Base-by-base conservation (phyloP, 64 coral and sea anemone species). In the Hydrozoanthus tunicans region DNA sequence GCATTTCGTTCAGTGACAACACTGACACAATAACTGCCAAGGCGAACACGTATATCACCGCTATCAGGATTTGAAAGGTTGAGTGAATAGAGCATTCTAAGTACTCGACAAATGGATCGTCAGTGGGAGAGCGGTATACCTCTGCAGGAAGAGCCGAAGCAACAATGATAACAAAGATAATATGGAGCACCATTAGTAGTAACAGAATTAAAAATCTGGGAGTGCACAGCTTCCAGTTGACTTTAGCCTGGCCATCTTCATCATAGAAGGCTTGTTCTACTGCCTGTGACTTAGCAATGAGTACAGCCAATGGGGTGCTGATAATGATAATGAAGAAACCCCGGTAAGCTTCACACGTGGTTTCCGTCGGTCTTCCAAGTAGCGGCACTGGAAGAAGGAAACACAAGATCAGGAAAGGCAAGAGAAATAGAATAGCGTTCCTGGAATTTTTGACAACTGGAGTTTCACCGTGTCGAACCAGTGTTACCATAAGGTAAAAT, bases 71-170 rank as follows among this genome's bases (percentile, higher is more conserved):
- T 59, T 95, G 91, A 63, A 85, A 93, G 6, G 89, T 81, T 6
- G 89, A 92, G 79, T 99, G 97, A 53, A 81, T 79, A 15, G 94
- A 91, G 74, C 97, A 99, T 73, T 99, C 97, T 58, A 99, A 85
- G 85, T 95, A 99, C 25, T 95, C 92, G 0, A 93, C 91, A 58
- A 93, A 93, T 3, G 92, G 78, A 61, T 90, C 91, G 5, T 91
- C 79, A 0, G 94, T 93, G 0, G 91, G 74, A 27, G 86, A 86
- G 59, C 89, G 83, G 64, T 64, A 56, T 17, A 99, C 94, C 54
- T 96, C 71, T 20, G 86, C 90, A 13, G 97, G 97, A 5, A 90
- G 14, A 9, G 94, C 51, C 11, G 91, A 6, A 4, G 79, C 83
- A 51, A 99, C 17, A 14, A 99, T 65, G 25, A 99, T 69, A 51